These are phyloP conservation scores for Melolontha melolontha DNA, from an alignment of 2,888 invertebrate species.

Conservation along the genomic window DNA sequence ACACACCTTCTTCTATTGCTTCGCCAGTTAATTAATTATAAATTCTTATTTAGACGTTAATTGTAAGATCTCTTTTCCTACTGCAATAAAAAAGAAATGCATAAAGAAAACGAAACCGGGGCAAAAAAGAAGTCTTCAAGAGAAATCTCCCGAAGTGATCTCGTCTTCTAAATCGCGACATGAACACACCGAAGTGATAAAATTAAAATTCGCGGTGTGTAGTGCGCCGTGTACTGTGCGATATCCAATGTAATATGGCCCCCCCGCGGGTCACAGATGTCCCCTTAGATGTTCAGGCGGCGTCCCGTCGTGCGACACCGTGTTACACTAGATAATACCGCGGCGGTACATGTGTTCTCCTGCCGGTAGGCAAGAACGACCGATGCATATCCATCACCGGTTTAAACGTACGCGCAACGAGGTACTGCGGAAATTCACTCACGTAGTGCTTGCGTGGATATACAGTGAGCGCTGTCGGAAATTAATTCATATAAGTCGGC, in stretches of 20 bases:
- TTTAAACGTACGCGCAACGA: slow-evolving; percentile 15
- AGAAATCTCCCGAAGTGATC: no score
- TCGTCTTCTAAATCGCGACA: no score
- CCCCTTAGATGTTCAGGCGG: slow-evolving; percentile 48
- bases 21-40: no score
- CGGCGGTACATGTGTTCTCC: slow-evolving; percentile 43
- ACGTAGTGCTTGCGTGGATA: slow-evolving; percentile 2
- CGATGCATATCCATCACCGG: slow-evolving; percentile 39
- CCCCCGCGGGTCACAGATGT: slow-evolving; percentile 53
- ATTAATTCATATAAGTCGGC: slow-evolving; percentile 33
- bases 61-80: no score
- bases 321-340: slow-evolving; percentile 54
- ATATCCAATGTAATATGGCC: slow-evolving; percentile 52
- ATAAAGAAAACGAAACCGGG: no score
- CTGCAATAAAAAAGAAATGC: no score
- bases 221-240: slow-evolving; percentile 50
- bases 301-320: slow-evolving; percentile 54
- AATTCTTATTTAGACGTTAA: no score
- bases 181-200: slow-evolving; percentile 34
- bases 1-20: no score
- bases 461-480: slow-evolving; percentile 5
- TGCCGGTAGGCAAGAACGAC: slow-evolving; percentile 32
- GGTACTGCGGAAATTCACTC: slow-evolving; percentile 29
- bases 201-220: slow-evolving; percentile 51
- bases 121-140: no score